Evolutionary conservation across 2,113 vertebrate genomes (phyloP).

Genomic region (Ciconia stormi): DNA sequence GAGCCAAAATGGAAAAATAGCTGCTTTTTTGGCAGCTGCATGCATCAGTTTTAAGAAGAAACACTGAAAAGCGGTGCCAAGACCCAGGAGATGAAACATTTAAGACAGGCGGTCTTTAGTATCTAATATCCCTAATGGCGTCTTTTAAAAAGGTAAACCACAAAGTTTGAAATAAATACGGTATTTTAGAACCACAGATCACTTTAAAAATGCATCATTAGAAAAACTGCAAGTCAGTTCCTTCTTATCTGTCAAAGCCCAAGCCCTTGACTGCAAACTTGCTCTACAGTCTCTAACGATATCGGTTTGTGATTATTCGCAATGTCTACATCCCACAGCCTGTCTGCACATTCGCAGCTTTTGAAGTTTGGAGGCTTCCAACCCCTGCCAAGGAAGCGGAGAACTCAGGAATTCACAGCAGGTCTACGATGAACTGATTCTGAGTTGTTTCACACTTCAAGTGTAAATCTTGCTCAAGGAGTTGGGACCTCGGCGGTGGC

Average conservation of each 20-base stretch:
- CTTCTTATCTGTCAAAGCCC: background rate
- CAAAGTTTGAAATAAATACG: background rate
- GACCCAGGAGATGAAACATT: background rate
- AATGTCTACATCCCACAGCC: background rate
- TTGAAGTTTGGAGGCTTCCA: background rate
- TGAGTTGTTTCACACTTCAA: rapidly evolving
- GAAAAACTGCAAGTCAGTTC: background rate
- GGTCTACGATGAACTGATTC: background rate
- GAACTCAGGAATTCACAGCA: background rate
- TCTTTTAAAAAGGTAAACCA: background rate
- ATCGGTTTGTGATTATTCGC: background rate
- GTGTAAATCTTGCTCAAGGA: background rate
- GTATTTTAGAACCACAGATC: background rate
- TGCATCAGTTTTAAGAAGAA: background rate
- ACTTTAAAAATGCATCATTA: background rate
- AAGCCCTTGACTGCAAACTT: background rate
- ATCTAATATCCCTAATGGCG: background rate
- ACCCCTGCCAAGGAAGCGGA: background rate
- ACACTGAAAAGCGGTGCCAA: background rate
- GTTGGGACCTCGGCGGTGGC: background rate
- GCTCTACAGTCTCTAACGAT: background rate
- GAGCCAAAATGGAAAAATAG: background rate
- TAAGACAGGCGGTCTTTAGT: background rate
- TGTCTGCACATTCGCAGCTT: background rate
- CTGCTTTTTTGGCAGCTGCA: background rate